Evolutionary conservation across 2,797 vertebrate species (phyloP).

Genomic region (Margarornis squamiger): DNA sequence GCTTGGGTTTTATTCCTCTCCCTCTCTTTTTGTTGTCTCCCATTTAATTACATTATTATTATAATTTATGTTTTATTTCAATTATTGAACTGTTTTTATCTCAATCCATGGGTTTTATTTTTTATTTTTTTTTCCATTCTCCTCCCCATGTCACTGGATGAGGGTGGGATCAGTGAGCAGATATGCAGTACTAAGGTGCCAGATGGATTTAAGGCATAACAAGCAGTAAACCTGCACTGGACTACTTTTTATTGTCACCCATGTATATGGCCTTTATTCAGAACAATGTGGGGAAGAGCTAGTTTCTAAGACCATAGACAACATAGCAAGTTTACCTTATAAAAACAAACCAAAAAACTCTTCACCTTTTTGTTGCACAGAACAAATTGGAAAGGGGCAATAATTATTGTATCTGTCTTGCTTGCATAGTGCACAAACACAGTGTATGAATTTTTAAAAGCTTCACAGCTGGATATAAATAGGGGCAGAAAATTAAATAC

Average conservation of each 20-base stretch:
- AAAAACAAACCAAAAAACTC: neutral
- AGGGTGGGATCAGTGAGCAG: neutral
- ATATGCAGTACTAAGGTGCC: neutral
- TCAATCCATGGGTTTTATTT: neutral
- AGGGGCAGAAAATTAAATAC: constrained; percentile 10
- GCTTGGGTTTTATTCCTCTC: neutral
- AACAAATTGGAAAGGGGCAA: neutral
- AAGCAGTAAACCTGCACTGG: neutral
- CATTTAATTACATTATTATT: neutral
- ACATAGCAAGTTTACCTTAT: neutral
- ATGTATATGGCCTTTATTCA: neutral
- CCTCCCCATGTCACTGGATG: neutral
- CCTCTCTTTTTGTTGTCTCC: neutral
- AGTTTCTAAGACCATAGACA: neutral
- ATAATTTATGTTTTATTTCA: neutral
- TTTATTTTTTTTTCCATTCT: neutral
- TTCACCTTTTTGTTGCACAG: neutral
- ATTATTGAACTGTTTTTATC: neutral
- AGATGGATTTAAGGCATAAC: neutral
- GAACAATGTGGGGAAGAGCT: neutral
- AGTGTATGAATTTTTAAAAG: neutral
- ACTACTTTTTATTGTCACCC: neutral
- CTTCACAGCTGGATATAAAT: neutral
- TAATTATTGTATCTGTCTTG: neutral
- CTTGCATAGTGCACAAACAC: neutral